Conservation (phyloP, 2,797 vertebrate genomes). For the Sphaeramia orbicularis region DNA sequence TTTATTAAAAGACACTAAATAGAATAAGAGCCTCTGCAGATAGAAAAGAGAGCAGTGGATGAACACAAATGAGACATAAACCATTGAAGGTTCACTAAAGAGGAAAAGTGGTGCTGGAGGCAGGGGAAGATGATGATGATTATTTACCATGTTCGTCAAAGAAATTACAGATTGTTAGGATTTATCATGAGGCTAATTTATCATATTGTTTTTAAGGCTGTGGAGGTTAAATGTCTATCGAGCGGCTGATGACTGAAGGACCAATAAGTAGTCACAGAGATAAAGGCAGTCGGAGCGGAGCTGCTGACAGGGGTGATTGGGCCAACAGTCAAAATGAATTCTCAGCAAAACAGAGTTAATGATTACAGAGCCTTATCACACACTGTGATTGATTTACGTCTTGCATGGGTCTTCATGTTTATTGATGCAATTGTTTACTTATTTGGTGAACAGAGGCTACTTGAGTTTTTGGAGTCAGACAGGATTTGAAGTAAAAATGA, state of each 20-base stretch:
- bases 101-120: background rate
- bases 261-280: slow-evolving; percentile 65
- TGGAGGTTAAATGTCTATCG: slow-evolving; percentile 70
- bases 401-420: slow-evolving; percentile 88
- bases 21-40: slow-evolving; percentile 5
- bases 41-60: background rate
- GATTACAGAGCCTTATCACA: slow-evolving; percentile 86
- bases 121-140: background rate
- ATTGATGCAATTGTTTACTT: slow-evolving; percentile 95
- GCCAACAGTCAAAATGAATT: slow-evolving; percentile 78
- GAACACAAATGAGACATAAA: background rate
- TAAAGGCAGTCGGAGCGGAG: slow-evolving; percentile 69
- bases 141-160: background rate
- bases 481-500: slow-evolving; percentile 25
- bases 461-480: slow-evolving; percentile 56
- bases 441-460: slow-evolving; percentile 83
- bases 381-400: slow-evolving; percentile 88
- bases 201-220: slow-evolving; percentile 51
- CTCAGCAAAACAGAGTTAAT: slow-evolving; percentile 90
- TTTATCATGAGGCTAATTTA: slow-evolving; percentile 22
- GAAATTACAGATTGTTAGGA: background rate
- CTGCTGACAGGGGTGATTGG: slow-evolving; percentile 79
- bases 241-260: slow-evolving; percentile 63
- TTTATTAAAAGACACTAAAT: slow-evolving; percentile 12
- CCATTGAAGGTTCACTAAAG: background rate